These are phyloP conservation scores for Paraescarpia echinospica DNA, from an alignment of 1,140 invertebrate genomes.

Conservation along the genomic window DNA sequence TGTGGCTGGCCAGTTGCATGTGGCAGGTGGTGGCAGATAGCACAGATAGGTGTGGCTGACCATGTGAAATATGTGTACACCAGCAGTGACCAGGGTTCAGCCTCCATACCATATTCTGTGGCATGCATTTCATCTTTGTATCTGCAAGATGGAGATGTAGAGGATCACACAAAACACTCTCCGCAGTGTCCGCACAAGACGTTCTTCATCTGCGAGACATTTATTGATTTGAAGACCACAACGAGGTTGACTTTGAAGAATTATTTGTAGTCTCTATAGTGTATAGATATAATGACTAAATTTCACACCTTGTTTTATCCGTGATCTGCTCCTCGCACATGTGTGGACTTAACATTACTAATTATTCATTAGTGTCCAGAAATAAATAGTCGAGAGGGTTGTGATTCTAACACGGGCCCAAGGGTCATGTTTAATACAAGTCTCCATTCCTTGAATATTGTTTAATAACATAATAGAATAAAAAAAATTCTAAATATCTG, in stretches of 20 bases:
- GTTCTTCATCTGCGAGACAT: too few relatives aligned
- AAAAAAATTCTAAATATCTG: too few relatives aligned
- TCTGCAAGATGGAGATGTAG: too few relatives aligned
- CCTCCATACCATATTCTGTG: not conserved
- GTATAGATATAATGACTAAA: not conserved
- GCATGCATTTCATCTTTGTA: too few relatives aligned
- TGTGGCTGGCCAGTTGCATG: too few relatives aligned
- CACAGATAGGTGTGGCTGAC: not conserved
- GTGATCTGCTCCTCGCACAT: not conserved
- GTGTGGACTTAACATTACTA: not conserved
- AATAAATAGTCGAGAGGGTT: not conserved
- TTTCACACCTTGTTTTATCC: not conserved
- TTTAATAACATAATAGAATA: too few relatives aligned
- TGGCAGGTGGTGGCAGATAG: not conserved
- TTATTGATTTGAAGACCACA: not conserved
- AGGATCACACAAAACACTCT: too few relatives aligned
- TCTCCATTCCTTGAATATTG: too few relatives aligned
- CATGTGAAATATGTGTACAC: not conserved
- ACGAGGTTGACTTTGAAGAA: not conserved
- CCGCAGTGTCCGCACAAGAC: too few relatives aligned
- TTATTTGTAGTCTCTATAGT: not conserved
- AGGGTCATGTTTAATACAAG: too few relatives aligned
- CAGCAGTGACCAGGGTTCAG: not conserved
- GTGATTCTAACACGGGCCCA: too few relatives aligned
- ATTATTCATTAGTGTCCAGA: not conserved